These are phyloP conservation scores for Drosophila atroscutellata DNA, from an alignment of 2,888 invertebrate genomes.

Conservation along the genomic window DNA sequence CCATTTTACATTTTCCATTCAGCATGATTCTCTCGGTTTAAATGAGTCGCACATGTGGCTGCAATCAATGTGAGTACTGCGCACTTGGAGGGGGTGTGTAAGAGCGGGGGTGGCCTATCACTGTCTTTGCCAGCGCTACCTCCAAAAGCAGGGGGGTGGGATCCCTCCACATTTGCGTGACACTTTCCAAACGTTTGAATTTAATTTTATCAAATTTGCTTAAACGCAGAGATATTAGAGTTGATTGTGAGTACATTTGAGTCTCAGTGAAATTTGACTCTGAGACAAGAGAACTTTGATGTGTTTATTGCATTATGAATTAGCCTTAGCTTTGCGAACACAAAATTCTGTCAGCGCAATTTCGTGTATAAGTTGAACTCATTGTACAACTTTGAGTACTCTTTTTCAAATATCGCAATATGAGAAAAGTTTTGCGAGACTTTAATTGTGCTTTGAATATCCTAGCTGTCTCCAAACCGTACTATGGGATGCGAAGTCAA, in stretches of 20 bases:
- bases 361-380: not conserved
- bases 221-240: constrained; percentile 37
- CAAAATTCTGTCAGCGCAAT: not conserved
- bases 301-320: constrained; percentile 5
- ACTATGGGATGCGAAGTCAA: too few species aligned
- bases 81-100: not conserved
- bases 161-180: constrained; percentile 36
- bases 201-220: constrained; percentile 51
- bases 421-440: not conserved
- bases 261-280: constrained; percentile 1
- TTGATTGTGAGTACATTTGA: constrained; percentile 11
- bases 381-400: not conserved
- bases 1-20: not conserved
- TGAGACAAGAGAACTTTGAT: constrained; percentile 7
- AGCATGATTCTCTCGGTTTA: constrained; percentile 18
- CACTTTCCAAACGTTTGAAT: constrained; percentile 54
- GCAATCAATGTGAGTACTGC: constrained; percentile 68
- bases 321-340: not conserved
- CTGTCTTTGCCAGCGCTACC: constrained; percentile 36
- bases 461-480: accelerated
- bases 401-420: not conserved
- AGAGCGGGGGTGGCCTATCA: too few species aligned
- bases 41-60: constrained; percentile 34
- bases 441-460: not conserved
- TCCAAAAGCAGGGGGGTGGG: not conserved